Base-by-base conservation (phyloP, 2,113 vertebrate species). In the Candoia aspera region DNA sequence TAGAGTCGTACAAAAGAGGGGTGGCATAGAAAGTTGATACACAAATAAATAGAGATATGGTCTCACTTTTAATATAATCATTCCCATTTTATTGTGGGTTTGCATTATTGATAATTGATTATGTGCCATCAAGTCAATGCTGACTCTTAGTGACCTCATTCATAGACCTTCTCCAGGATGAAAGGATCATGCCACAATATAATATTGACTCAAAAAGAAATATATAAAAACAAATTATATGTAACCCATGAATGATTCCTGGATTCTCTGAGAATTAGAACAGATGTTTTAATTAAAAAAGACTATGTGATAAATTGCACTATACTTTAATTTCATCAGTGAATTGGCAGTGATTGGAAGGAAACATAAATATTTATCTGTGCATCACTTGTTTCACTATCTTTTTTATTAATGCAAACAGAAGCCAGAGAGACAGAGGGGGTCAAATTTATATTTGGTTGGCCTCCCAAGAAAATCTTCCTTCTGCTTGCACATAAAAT, bases 281-380 rank as follows among this genome's bases (percentile, higher is more conserved):
- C 85, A 96, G 89, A 95, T 95, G 55, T 94, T 97, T 97, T 96
- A 96, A 97, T 96, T 97, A 97, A 95, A 92, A 95, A 89, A 93
- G 94, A 93, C 89, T 94, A 91, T 87, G 37, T 94, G 92, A 96
- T 95, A 53, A 94, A 95, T 94, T 92, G 94, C 93, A 86, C 11
- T 26, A 90, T 84, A 53, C 91, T 94, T 3, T 88, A 93, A 94
- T 95, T 96, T 90, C 96, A 95, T 94, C 95, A 93, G 79, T 85
- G 91, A 94, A 9, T 60, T 92, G 92, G 89, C 92, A 86, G 55
- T 93, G 83, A 84, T 29, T 93, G 85, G 93, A 96, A 95, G 55
- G 90, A 87, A 49, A 13, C 93, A 93, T 93, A 94, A 94, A 64
- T 93, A 94, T 96, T 96, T 94, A 95, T 92, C 54, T 93, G 92